Evolutionary conservation across 2,113 vertebrate genomes (phyloP), one percentile per base, ranked within the genome.

Genomic region (Melanerpes aurifrons): DNA sequence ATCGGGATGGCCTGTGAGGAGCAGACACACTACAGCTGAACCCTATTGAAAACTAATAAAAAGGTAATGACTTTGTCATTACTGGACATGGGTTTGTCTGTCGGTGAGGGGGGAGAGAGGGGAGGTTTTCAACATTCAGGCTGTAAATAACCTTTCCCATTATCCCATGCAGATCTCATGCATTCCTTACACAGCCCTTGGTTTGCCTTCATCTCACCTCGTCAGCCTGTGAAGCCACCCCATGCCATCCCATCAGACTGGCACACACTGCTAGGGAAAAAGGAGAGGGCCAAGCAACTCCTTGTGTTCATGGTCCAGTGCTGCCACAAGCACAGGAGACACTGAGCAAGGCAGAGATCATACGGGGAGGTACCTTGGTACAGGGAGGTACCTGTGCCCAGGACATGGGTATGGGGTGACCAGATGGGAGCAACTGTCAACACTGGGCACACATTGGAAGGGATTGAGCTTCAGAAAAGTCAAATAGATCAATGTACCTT

Each of bases 61-160:
- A 98, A 97, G 96, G 93, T 98, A 98, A 98, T 97, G 97, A 98
- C 97, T 98, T 98, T 97, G 97, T 98, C 98, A 97, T 98, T 98
- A 98, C 97, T 85, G 96, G 97, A 97, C 97, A 97, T 95, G 96
- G 97, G 96, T 98, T 97, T 97, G 94, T 97, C 97, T 97, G 92
- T 89, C 85, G 82, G 70, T 0, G 15, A 91, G 77, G 93, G 92
- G 90, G 90, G 82, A 78, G 96, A 73, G 74, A 92, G 79, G 82
- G 66, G 76, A 95, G 95, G 72, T 66, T 94, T 93, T 87, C 89
- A 87, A 75, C 94, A 54, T 93, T 95, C 56, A 45, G 92, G 66
- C 84, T 86, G 95, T 98, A 98, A 98, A 98, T 98, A 97, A 98
- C 48, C 72, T 82, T 96, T 94, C 88, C 94, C 93, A 97, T 98